Evolutionary conservation across 2,797 vertebrate species (phyloP), one percentile per base, ranked within the genome.

Genomic region (Florisuga fusca): DNA sequence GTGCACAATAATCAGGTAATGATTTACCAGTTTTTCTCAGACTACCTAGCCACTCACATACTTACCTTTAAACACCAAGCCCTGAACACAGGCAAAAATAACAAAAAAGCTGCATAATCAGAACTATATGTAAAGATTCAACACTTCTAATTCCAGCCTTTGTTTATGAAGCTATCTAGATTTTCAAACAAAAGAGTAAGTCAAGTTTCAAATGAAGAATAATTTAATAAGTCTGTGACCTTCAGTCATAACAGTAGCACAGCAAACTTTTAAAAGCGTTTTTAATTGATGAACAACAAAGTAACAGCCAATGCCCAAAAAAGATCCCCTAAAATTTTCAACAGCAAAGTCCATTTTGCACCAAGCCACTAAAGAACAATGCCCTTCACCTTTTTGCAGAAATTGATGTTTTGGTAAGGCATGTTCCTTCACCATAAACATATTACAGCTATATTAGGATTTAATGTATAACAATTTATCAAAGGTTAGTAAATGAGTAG

Each of bases 381-480:
- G n/a, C 90, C 87, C 67, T 93, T 82, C 87, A 87, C 18, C 63
- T 73, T 78, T 50, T 71, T 36, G 10, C 41, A 89, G n/a, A 87
- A 93, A 83, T 1, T 71, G 63, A 71, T 29, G 31, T 66, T 93
- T 89, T 77, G 55, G 9, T 83, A 89, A 87, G 89, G 91, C 54
- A 94, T 96, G 95, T 95, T 96, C 94, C 95, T 96, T 95, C 96
- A 96, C 94, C 95, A 96, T 94, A 74, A 94, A 83, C 31, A 87
- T 36, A 85, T 0, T 50, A 31, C 57, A 93, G 59, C 14, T 63
- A n/a, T 29, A 71, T 38, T 25, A 87, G 58, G 36, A 87, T 85
- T 95, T 80, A 7, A 91, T 64, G 82, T 89, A 54, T 46, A 91
- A 79, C 59, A 79, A 20, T 63, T 76, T 76, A 77, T 48, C 72